Percentiles rank a stretch among this genome's conserved stretches.
Evolutionary conservation across 2,888 invertebrate genomes (phyloP).

Genomic region (Ceriagrion tenellum): DNA sequence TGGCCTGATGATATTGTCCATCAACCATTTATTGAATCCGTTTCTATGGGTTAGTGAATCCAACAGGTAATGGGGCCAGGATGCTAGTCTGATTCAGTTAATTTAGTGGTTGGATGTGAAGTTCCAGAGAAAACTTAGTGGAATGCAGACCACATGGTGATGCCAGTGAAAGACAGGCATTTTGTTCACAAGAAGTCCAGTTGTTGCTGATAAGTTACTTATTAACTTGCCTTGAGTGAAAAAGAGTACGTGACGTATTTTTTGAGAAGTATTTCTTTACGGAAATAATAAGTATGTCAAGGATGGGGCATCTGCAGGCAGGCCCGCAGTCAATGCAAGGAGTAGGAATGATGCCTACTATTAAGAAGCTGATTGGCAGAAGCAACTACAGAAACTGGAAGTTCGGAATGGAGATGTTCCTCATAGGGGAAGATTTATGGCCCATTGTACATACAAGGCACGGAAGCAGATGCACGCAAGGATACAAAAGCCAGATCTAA

Average conservation of each 20-base stretch:
- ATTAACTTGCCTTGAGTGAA: background rate
- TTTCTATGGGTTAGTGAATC: background rate
- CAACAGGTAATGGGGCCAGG: background rate
- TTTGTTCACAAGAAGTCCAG: background rate
- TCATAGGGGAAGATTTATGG: background rate
- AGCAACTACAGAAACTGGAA: conserved; percentile 18
- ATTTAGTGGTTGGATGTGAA: background rate
- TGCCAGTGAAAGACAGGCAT: background rate
- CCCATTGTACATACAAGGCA: background rate
- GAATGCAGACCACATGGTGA: background rate
- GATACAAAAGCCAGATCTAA: background rate
- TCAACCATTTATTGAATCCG: no score
- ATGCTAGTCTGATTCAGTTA: background rate
- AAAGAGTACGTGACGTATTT: background rate
- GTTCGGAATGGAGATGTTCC: conserved; percentile 29
- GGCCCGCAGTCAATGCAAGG: no score
- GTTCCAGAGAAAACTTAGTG: background rate
- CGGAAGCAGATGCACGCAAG: background rate
- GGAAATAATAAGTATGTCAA: background rate
- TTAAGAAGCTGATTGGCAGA: conserved; percentile 31
- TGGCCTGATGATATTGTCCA: no score
- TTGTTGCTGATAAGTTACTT: background rate
- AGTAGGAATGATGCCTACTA: no score
- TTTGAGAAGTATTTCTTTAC: background rate
- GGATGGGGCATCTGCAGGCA: background rate